phyloP scores from a whole-genome alignment of 23 tunicate species.

The Oikopleura dioica region DNA sequence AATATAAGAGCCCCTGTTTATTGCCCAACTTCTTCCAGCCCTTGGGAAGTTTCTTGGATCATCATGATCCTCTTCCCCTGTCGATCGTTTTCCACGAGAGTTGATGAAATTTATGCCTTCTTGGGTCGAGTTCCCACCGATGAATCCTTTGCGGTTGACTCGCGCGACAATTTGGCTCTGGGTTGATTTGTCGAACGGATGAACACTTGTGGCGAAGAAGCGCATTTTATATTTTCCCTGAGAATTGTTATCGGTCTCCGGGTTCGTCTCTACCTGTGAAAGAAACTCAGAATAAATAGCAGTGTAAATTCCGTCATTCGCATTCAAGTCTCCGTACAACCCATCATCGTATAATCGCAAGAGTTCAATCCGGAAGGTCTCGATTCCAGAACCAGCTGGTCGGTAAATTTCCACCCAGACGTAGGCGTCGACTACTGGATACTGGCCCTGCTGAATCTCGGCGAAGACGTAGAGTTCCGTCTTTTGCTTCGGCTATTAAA shows the following conservation, averaged over 20 bases:
- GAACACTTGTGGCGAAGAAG: neutral
- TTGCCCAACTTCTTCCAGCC: no score
- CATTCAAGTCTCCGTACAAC: neutral
- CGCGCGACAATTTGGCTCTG: neutral
- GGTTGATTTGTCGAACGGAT: neutral
- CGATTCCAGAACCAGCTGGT: conserved; percentile 13
- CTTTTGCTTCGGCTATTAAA: neutral
- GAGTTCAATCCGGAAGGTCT: neutral
- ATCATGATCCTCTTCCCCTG: no score
- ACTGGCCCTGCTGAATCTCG: neutral
- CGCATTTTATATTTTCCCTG: conserved; percentile 11
- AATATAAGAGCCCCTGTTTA: no score
- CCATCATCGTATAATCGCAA: conserved; percentile 1
- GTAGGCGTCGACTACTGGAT: neutral
- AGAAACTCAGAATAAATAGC: conserved; percentile 4
- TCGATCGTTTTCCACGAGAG: no score
- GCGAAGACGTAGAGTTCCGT: neutral
- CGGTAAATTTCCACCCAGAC: conserved; percentile 8
- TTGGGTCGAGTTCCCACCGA: neutral
- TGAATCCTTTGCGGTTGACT: neutral
- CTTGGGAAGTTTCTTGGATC: no score
- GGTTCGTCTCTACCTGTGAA: no score
- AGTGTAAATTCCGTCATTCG: conserved; percentile 7
- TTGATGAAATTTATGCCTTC: no score
- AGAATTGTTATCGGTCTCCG: no score